Percentiles rank a stretch among this genome's conserved stretches.
phyloP scores from a whole-genome alignment of 2,888 invertebrate genomes.

The Andrena dorsata region DNA sequence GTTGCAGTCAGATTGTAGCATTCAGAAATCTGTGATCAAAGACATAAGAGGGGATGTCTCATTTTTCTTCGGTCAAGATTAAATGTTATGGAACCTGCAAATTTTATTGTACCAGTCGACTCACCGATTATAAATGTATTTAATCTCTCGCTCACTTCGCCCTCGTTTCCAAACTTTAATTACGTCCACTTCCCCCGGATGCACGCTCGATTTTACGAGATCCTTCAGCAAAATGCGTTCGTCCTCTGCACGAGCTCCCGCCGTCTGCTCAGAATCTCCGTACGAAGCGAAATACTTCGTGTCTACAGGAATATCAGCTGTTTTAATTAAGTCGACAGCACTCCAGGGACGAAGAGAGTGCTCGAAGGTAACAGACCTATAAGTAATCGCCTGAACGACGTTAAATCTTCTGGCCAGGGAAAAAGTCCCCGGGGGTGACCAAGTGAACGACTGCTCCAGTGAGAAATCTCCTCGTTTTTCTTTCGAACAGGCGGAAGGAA shows the following conservation, averaged over 20 bases:
- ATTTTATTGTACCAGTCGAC: no score
- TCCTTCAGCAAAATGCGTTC: no score
- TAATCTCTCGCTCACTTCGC: no score
- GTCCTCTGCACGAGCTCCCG: not conserved
- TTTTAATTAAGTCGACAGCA: constrained; percentile 61
- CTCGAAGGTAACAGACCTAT: constrained; percentile 33
- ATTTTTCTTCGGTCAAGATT: not conserved
- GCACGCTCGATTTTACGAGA: no score
- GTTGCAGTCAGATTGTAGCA: no score
- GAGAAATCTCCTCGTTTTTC: constrained; percentile 38
- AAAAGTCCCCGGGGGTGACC: constrained; percentile 41
- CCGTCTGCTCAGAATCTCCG: not conserved
- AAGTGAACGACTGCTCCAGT: constrained; percentile 50
- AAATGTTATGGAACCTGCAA: not conserved
- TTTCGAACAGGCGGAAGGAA: constrained; percentile 12
- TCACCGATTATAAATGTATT: no score
- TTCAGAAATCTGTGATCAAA: no score
- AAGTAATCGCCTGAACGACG: constrained; percentile 48
- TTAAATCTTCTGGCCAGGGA: constrained; percentile 38
- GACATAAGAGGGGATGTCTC: no score
- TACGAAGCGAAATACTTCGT: not conserved
- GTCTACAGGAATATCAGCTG: constrained; percentile 47
- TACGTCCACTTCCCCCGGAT: no score
- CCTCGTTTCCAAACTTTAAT: no score
- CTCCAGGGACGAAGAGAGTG: constrained; percentile 20